Conservation (phyloP, 1,140 invertebrate genomes). For the Liolophura sinensis region DNA sequence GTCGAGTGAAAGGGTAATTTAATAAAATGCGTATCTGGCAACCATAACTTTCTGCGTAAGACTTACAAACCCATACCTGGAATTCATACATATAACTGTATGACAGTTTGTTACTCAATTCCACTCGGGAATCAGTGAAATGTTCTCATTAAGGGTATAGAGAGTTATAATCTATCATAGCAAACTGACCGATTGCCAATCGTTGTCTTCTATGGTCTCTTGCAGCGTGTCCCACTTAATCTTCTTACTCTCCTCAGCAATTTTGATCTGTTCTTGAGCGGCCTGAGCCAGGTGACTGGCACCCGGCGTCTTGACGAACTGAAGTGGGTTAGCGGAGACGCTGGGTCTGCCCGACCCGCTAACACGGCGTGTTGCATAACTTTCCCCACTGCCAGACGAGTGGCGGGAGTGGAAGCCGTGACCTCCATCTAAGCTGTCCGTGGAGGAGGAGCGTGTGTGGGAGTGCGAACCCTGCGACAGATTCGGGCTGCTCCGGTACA, state of each 20-base stretch:
- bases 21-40: too few species aligned
- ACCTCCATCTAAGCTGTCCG: constrained; percentile 46
- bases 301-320: constrained; percentile 74
- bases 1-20: too few species aligned
- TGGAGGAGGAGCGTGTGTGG: constrained; percentile 44
- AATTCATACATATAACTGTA: too few species aligned
- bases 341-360: constrained; percentile 19
- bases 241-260: constrained; percentile 82
- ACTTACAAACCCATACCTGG: too few species aligned
- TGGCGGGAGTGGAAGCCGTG: constrained; percentile 53
- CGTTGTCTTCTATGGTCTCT: constrained; percentile 70
- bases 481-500: constrained; percentile 44
- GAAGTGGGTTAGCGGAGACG: constrained; percentile 71
- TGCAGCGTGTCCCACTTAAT: constrained; percentile 63
- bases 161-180: too few species aligned
- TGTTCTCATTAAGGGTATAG: too few species aligned
- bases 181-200: constrained; percentile 86
- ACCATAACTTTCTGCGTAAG: too few species aligned
- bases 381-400: constrained; percentile 52
- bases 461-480: constrained; percentile 20
- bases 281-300: constrained; percentile 69
- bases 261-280: constrained; percentile 82
- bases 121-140: too few species aligned
- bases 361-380: constrained; percentile 59
- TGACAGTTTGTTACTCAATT: too few species aligned